Evolutionary conservation across 2,113 vertebrate species (phyloP).

Genomic region (Mustelus asterias): DNA sequence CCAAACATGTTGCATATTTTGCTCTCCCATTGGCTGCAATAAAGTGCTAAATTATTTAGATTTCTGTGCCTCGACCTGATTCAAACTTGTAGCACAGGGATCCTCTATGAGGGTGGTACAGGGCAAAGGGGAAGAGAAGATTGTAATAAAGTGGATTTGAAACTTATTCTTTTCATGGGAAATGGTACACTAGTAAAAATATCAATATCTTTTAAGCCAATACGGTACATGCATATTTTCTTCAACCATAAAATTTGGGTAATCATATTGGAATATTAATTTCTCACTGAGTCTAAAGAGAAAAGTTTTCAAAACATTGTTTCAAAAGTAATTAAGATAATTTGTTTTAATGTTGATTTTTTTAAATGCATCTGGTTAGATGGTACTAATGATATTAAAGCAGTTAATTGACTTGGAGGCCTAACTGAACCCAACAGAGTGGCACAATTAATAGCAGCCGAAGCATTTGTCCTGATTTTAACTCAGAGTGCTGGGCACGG

Average conservation of each 20-base stretch:
- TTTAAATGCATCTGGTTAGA: not conserved
- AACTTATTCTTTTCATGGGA: not conserved
- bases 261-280: not conserved
- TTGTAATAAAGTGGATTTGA: not conserved
- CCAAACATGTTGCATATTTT: not conserved
- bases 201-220: not conserved
- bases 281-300: not conserved
- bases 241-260: not conserved
- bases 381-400: not conserved
- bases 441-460: not conserved
- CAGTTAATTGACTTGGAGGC: not conserved
- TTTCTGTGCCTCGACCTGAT: not conserved
- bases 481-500: not conserved
- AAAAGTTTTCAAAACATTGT: not conserved
- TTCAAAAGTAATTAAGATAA: not conserved
- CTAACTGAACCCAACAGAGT: not conserved
- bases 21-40: not conserved
- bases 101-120: not conserved
- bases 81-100: not conserved
- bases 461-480: not conserved
- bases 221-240: not conserved
- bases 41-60: not conserved
- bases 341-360: not conserved
- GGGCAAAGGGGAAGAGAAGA: not conserved
- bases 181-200: not conserved